These are phyloP conservation scores for Lethenteron camtschaticum DNA, from an alignment of 2,113 vertebrate species.

Conservation along the genomic window DNA sequence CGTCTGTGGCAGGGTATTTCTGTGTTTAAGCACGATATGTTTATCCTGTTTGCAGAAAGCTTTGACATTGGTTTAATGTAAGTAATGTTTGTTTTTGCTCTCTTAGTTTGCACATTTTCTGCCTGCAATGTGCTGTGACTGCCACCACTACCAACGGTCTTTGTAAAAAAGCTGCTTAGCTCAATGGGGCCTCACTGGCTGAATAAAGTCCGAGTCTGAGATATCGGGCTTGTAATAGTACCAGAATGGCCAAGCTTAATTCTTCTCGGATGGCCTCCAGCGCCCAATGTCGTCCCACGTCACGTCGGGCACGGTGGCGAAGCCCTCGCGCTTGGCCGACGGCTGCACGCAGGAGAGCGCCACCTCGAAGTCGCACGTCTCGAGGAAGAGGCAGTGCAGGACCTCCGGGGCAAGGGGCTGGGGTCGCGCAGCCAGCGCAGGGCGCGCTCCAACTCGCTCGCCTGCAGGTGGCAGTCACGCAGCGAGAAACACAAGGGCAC, in stretches of 20 bases:
- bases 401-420: slow-evolving; percentile 37
- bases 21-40: too few relatives aligned
- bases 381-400: slow-evolving; percentile 45
- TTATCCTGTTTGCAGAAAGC: too few relatives aligned
- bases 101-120: too few relatives aligned
- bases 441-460: slow-evolving; percentile 39
- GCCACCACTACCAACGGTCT: too few relatives aligned
- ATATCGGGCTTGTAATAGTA: slow-evolving; percentile 16
- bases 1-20: too few relatives aligned
- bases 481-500: not conserved
- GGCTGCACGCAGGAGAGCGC: slow-evolving; percentile 57
- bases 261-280: slow-evolving; percentile 69
- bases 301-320: slow-evolving; percentile 77
- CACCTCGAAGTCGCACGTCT: slow-evolving; percentile 55
- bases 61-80: too few relatives aligned
- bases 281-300: slow-evolving; percentile 73
- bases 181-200: too few relatives aligned
- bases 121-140: too few relatives aligned
- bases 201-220: too few relatives aligned
- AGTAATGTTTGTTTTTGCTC: too few relatives aligned
- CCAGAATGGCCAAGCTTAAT: slow-evolving; percentile 87
- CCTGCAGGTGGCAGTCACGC: slow-evolving; percentile 12
- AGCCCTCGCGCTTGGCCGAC: slow-evolving; percentile 88
- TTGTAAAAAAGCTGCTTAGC: too few relatives aligned
- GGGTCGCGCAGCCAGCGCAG: slow-evolving; percentile 36